Evolutionary conservation across 1,140 invertebrate species (phyloP).

Genomic region (Tyrophagus putrescentiae): DNA sequence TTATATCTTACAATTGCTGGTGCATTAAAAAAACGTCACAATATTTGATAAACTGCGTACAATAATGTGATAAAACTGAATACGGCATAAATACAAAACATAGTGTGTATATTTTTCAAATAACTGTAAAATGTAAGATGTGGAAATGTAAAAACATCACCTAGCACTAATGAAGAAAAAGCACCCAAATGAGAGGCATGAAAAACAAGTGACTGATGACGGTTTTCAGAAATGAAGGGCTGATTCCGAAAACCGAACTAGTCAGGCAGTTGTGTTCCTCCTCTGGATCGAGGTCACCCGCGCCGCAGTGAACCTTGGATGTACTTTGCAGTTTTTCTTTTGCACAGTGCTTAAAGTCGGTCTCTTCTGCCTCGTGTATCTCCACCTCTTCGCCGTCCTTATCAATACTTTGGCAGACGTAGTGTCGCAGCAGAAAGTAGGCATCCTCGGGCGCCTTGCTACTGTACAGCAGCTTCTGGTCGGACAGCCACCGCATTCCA

Average conservation of each 20-base stretch:
- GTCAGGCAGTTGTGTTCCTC: not conserved
- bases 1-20: not conserved
- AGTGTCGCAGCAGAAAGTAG: not conserved
- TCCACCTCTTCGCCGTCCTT: not conserved
- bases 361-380: not conserved
- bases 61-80: not conserved
- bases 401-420: not conserved
- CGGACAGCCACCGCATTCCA: conserved; percentile 13
- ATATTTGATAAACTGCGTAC: not conserved
- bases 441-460: not conserved
- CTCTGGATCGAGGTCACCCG: too few relatives aligned
- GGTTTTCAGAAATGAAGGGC: too few relatives aligned
- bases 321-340: too few relatives aligned
- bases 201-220: too few relatives aligned
- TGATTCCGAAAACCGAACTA: too few relatives aligned
- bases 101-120: too few relatives aligned
- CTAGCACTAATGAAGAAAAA: too few relatives aligned
- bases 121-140: too few relatives aligned
- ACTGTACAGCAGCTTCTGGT: conserved; percentile 5
- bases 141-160: too few relatives aligned
- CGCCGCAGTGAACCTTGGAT: too few relatives aligned
- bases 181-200: too few relatives aligned
- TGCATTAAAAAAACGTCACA: not conserved
- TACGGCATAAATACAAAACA: not conserved
- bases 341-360: conserved; percentile 12